Conservation (phyloP, 2,797 vertebrate genomes). For the Platyrinchus mystaceus region DNA sequence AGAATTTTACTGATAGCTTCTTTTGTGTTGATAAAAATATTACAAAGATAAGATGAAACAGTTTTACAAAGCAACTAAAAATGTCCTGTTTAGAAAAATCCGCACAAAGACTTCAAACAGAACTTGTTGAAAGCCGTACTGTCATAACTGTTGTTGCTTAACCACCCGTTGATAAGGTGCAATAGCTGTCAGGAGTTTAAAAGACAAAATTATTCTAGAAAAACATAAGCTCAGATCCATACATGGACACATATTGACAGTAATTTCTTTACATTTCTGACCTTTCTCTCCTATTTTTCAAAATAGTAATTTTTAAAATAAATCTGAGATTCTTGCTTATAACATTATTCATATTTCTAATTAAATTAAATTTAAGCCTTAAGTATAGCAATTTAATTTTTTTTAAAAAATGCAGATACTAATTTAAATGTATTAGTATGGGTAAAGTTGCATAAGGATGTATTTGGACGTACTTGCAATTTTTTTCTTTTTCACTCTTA, state of each 20-base stretch:
- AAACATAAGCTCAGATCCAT: neutral
- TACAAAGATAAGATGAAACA: neutral
- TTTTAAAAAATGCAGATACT: neutral
- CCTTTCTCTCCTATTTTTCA: neutral
- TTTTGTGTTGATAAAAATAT: neutral
- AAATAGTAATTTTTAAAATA: neutral
- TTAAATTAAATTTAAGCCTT: neutral
- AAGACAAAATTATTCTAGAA: neutral
- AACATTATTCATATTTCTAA: neutral
- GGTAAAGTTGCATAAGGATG: neutral
- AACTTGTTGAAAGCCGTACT: neutral
- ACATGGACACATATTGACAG: neutral
- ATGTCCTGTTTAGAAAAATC: neutral
- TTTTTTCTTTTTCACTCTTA: neutral
- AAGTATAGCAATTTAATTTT: neutral
- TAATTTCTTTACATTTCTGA: neutral
- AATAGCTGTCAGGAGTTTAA: neutral
- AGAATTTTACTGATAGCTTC: neutral
- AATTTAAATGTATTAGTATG: neutral
- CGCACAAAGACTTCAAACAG: neutral
- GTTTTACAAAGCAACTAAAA: neutral
- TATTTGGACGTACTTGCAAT: neutral
- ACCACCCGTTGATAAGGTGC: neutral
- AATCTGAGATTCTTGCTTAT: neutral
- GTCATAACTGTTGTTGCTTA: neutral